Percentiles rank a stretch among this genome's conserved stretches.
Conservation (phyloP, 2,888 invertebrate species). For the Spatulosminthurus flaviceps region DNA sequence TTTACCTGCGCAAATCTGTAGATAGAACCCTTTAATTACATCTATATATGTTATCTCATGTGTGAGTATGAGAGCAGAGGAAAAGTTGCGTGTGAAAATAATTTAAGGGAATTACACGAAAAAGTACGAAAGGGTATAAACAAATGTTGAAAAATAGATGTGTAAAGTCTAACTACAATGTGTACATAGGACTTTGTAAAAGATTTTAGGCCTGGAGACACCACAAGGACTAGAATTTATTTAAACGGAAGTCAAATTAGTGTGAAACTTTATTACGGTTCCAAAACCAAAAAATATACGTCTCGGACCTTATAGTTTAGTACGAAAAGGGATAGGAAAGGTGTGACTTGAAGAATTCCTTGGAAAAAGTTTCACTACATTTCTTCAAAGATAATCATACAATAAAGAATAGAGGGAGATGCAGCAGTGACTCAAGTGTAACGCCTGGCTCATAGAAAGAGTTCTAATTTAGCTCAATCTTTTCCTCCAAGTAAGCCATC, state of each 20-base stretch:
- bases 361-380: slow-evolving; percentile 3
- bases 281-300: no score
- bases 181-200: neutral
- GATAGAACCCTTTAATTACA: no score
- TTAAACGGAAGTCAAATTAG: slow-evolving; percentile 13
- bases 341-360: slow-evolving; percentile 16
- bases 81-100: neutral
- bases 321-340: neutral
- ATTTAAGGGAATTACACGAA: no score
- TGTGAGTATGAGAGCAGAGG: no score
- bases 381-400: no score
- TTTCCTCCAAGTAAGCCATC: slow-evolving; percentile 37
- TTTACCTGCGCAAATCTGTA: no score
- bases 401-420: no score
- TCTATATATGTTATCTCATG: no score
- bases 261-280: slow-evolving; percentile 20
- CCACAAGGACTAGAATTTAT: neutral
- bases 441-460: neutral
- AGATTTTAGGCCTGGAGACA: neutral
- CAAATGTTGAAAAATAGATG: neutral
- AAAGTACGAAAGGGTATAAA: no score
- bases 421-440: slow-evolving; percentile 7
- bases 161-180: neutral
- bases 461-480: slow-evolving; percentile 42
- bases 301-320: neutral